Base-by-base conservation (phyloP, 2,797 vertebrate species). In the Acanthornis magna region DNA sequence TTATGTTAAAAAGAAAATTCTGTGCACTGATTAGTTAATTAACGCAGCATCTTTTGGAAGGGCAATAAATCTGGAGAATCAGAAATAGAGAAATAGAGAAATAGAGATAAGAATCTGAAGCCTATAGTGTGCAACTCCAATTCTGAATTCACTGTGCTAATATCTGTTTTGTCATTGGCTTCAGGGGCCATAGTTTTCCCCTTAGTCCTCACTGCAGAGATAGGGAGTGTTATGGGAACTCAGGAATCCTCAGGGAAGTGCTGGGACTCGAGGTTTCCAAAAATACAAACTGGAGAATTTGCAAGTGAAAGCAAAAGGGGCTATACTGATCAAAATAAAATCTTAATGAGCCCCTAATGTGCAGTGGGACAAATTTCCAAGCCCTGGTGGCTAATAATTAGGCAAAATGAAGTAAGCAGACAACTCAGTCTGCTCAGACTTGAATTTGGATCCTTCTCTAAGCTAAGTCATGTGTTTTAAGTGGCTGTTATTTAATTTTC, bases 1-100 rank as follows among this genome's bases (percentile, higher is more conserved):
- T 92, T 94, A 82, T 93, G 62, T 54, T 83, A 86, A 88, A 94
- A 93, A 92, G 78, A 88, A 96, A 93, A 88, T 71, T 32, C 20
- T 70, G 40, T 73, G 23, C 38, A 15, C 79, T 72, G 68, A 51
- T 89, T 90, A 95, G 80, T 70, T 86, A 87, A 87, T 84, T 94
- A 93, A 67, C 36, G 91, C 27, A 83, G 26, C 13, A 11, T 94
- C 73, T 85, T 93, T 95, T 84, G 80, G 47, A 94, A 95, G 42
- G 65, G 63, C 60, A 91, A 77, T 92, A 96, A 96, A 96, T 95
- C 77, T 63, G 66, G 12, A 42, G 55, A 85, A 75, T 71, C 38
- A 66, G 74, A 89, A 83, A n/a, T n/a, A n/a, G n/a, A n/a, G n/a
- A n/a, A n/a, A n/a, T n/a, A n/a, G n/a, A 93, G 85, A 81, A 89